A percentile compares a stretch with the other conserved stretches of the same genome.
Conservation (phyloP, 2,113 vertebrate species). For the Rhinichthys klamathensis region DNA sequence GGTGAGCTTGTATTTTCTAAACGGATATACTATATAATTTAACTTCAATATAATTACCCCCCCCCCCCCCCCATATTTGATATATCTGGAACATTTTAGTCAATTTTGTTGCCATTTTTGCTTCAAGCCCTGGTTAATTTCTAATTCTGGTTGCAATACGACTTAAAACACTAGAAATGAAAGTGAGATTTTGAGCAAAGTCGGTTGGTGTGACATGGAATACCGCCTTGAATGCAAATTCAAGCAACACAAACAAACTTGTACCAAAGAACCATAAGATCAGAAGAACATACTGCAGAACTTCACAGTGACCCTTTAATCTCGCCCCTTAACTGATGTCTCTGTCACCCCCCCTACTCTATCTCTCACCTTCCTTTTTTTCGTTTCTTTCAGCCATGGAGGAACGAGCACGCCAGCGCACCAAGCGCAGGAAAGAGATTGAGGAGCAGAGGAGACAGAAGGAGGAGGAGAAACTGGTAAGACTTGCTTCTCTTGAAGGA, state of each 20-base stretch:
- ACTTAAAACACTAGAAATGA: too few species aligned
- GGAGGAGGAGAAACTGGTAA: constrained; percentile 81
- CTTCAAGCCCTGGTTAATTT: too few species aligned
- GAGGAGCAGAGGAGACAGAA: constrained; percentile 82
- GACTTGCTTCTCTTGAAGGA: not conserved
- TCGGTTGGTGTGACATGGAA: too few species aligned
- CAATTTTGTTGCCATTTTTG: too few species aligned
- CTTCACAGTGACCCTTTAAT: constrained; percentile 14
- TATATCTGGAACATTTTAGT: too few species aligned
- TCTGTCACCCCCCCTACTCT: not conserved
- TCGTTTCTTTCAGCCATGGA: constrained; percentile 84
- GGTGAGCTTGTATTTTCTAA: too few species aligned
- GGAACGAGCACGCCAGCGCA: constrained; percentile 82
- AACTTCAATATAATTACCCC: too few species aligned
- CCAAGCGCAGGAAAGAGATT: constrained; percentile 80
- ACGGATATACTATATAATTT: too few species aligned
- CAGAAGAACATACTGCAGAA: not conserved
- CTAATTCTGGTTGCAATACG: too few species aligned
- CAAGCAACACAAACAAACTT: not conserved
- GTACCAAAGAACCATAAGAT: not conserved
- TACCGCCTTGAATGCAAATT: not conserved
- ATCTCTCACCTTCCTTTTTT: constrained; percentile 22
- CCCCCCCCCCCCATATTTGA: too few species aligned
- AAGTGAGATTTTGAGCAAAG: too few species aligned
- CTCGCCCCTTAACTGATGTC: not conserved